Evolutionary conservation across 2,888 invertebrate species (phyloP).

Genomic region (Chrysolina haemoptera): DNA sequence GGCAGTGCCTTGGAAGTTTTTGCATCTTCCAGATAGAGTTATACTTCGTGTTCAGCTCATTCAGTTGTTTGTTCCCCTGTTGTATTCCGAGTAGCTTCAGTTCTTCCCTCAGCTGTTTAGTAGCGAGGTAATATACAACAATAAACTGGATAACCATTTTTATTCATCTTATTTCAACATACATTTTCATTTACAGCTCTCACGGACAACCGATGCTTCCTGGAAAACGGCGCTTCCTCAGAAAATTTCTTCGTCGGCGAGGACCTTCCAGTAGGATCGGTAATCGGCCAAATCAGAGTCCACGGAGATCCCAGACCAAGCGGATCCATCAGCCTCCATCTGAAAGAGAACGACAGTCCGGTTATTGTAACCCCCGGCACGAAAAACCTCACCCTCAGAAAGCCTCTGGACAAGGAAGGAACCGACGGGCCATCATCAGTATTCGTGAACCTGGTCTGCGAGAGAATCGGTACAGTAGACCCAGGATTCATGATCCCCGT

Average conservation of each 20-base stretch:
- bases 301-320: conserved; percentile 84
- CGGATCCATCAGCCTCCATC: conserved; percentile 84
- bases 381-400: conserved; percentile 85
- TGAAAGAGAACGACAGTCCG: conserved; percentile 87
- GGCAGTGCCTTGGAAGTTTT: no score
- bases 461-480: conserved; percentile 76
- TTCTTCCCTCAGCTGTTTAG: no score
- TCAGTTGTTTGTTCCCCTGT: no score
- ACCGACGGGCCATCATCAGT: conserved; percentile 86
- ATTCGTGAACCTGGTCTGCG: conserved; percentile 89
- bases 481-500: conserved; percentile 85
- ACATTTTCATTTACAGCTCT: conserved; percentile 72
- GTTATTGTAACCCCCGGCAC: conserved; percentile 83
- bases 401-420: conserved; percentile 89
- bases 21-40: no score
- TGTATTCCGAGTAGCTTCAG: no score
- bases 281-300: conserved; percentile 84
- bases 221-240: conserved; percentile 92
- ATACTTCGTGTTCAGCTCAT: no score
- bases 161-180: not conserved
- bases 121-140: no score
- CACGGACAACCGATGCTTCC: conserved; percentile 89
- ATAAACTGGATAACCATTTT: no score
- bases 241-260: conserved; percentile 93
- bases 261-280: conserved; percentile 84